Conservation (phyloP, 2,113 vertebrate genomes). For the Podilymbus podiceps region DNA sequence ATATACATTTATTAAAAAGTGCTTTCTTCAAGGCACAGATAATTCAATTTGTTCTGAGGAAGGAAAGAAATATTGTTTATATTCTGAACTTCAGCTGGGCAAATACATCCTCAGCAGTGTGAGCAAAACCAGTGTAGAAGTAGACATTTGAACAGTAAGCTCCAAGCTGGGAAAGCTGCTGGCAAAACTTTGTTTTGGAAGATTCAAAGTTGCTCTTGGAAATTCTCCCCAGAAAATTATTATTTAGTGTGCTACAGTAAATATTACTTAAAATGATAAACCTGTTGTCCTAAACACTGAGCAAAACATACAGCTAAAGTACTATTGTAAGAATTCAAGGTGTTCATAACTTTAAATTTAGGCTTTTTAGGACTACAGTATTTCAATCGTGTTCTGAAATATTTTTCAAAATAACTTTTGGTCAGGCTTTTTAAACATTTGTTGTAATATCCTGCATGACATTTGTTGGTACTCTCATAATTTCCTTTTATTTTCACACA, state of each 20-base stretch:
- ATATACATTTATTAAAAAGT: neutral
- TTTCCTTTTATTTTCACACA: neutral
- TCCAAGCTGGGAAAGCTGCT: neutral
- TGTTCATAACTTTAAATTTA: neutral
- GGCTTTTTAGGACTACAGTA: neutral
- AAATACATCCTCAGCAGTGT: neutral
- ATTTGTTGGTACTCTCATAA: neutral
- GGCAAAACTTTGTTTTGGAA: neutral
- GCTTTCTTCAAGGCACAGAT: neutral
- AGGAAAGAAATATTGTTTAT: neutral
- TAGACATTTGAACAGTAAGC: neutral
- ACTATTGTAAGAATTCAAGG: neutral
- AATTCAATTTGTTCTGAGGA: neutral
- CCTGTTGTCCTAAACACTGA: neutral
- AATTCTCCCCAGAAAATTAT: neutral
- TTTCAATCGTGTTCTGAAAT: neutral
- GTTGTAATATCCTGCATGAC: neutral
- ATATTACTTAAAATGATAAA: neutral
- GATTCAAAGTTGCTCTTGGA: neutral
- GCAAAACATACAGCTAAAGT: neutral
- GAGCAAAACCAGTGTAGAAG: neutral
- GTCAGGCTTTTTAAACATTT: neutral
- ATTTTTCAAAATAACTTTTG: neutral
- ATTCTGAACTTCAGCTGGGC: neutral
- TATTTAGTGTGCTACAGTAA: neutral